Base-by-base conservation (phyloP, 2,113 vertebrate genomes). In the Pimephales promelas region DNA sequence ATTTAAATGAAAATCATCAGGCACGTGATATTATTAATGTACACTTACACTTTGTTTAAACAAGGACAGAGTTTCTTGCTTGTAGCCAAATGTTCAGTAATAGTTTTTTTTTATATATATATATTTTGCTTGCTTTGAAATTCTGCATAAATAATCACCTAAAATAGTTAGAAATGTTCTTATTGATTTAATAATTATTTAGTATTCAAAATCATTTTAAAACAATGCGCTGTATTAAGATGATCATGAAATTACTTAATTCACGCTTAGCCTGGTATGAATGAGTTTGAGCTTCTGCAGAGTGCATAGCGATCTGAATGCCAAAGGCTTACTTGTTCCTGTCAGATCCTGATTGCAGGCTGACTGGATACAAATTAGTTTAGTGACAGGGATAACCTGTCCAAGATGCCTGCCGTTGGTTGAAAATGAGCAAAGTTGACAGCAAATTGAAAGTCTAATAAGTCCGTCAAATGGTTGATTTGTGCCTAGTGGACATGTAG, bases 371-470 rank as follows among this genome's bases (percentile, higher is more conserved):
- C 95, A 96, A 97, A 98, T 97, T 95, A 97, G 95, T 97, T 97
- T 95, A 95, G 95, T 94, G 95, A 95, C 94, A 95, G 95, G 92
- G 95, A 93, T 95, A 93, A 95, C 95, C 95, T 96, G 95, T 95
- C 96, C 93, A 93, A 94, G 94, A 94, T 94, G 94, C 93, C 94
- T 94, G 90, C 93, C 95, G 94, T 91, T 93, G 92, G 91, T 95
- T 97, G 95, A 96, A 96, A 98, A 97, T 95, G 95, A 99, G 92
- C 94, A 94, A 96, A 96, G 95, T 94, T 97, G 96, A 97, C 96
- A 96, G 95, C 92, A 95, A 95, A 92, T 95, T 95, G 93, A 95
- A 96, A 95, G 95, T 96, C 95, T 97, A 98, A 97, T 96, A 96
- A 97, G 96, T 96, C 95, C 94, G 95, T 97, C 95, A 96, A 95